Base-by-base conservation (phyloP, 2,113 vertebrate genomes). In the Chloroceryle aenea region DNA sequence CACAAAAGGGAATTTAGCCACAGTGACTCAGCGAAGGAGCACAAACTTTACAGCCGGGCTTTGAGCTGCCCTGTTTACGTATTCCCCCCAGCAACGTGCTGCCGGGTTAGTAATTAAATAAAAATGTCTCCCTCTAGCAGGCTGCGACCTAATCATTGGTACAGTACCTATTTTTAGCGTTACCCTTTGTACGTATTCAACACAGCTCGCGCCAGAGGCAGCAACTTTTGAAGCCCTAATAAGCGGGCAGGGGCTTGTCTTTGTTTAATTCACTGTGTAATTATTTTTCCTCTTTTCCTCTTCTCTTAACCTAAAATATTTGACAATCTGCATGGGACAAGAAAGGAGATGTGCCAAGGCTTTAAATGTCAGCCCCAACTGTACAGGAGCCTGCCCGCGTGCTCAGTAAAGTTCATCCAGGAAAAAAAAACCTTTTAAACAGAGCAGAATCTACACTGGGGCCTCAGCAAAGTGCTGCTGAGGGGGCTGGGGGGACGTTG, bases 101-200 rank as follows among this genome's bases (percentile, higher is more conserved):
- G 78, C 94, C 67, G 43, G 47, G 38, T 59, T 75, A 8, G 61
- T 66, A 91, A 89, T 96, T 84, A 96, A 95, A 92, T 92, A 92
- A 92, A 96, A 96, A 94, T 50, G 78, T 86, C 94, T 96, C 94
- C 85, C 84, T 93, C 94, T 42, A 90, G 93, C 90, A 78, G 68
- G 77, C 86, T 38, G 74, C 71, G 87, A 90, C 89, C 94, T 83
- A 78, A 58, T 38, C 50, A 47, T 72, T 38, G 42, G 40, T 22
- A 64, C 47, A 63, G 89, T 6, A n/a, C 89, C 94, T 96, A 94
- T 96, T 92, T 93, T 94, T 92, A 95, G 90, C 71, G 15, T 86
- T 89, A 87, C 61, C 84, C 95, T 85, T 89, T 88, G 74, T 89
- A 58, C 12, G 19, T n/a, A 43, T 19, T 66, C 3, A 1, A 38